A percentile compares a stretch with the other conserved stretches of the same genome.
These are phyloP conservation scores for Gambelia wislizenii DNA, from an alignment of 2,797 vertebrate genomes.

Conservation along the genomic window DNA sequence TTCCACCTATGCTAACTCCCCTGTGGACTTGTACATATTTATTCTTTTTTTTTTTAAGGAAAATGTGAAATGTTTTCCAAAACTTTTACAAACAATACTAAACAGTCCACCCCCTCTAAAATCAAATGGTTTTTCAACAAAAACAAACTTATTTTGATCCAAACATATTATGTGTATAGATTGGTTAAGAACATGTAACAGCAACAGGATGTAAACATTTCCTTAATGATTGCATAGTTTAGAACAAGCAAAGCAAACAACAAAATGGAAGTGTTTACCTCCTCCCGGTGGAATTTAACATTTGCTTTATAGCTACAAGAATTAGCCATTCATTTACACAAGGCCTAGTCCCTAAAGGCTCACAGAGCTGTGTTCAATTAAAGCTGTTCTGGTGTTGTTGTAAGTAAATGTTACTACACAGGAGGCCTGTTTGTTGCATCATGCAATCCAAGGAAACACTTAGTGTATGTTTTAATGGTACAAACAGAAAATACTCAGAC, in stretches of 20 bases:
- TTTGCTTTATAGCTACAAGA: constrained; percentile 68
- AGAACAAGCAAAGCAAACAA: constrained; percentile 76
- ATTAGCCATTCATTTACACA: constrained; percentile 73
- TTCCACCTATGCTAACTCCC: constrained; percentile 5
- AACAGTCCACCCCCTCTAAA: neutral
- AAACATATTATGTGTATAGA: neutral
- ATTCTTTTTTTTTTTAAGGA: neutral
- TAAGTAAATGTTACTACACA: constrained; percentile 65
- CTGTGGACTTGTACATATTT: neutral
- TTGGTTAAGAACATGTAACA: constrained; percentile 47
- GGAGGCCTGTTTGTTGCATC: constrained; percentile 73
- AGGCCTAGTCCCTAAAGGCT: constrained; percentile 69
- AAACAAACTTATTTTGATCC: constrained; percentile 22
- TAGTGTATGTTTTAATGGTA: constrained; percentile 4
- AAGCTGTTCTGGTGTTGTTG: constrained; percentile 63
- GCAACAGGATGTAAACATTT: constrained; percentile 75
- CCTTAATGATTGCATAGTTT: constrained; percentile 73
- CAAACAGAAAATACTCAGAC: constrained; percentile 58
- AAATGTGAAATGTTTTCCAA: neutral
- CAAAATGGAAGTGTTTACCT: constrained; percentile 62
- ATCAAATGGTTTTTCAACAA: neutral
- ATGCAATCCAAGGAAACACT: constrained; percentile 68
- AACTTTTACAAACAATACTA: constrained; percentile 15
- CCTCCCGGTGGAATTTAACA: constrained; percentile 61
- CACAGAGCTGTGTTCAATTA: constrained; percentile 63